These are phyloP conservation scores for Dioctria rufipes DNA, from an alignment of 2,888 invertebrate genomes.

Conservation along the genomic window DNA sequence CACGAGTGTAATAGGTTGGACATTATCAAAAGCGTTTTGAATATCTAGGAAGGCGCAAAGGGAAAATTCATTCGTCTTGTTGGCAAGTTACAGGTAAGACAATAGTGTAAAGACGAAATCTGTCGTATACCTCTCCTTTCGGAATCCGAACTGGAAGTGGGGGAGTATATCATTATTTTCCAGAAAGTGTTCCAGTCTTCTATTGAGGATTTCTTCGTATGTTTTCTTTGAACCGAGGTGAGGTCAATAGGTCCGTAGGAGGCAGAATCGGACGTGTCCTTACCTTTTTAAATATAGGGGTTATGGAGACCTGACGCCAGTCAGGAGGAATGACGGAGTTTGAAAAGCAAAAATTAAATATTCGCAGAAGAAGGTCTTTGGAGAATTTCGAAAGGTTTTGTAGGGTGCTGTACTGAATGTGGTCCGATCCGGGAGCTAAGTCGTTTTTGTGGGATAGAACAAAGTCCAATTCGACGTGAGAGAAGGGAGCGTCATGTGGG, in stretches of 20 bases:
- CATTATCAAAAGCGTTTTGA: too few relatives aligned
- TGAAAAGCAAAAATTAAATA: not conserved
- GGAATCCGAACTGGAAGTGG: not conserved
- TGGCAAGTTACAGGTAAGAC: too few relatives aligned
- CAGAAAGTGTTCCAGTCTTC: not conserved
- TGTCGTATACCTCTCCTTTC: too few relatives aligned
- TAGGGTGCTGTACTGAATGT: too few relatives aligned
- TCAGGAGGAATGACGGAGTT: not conserved
- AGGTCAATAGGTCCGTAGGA: not conserved
- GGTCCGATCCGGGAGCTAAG: too few relatives aligned
- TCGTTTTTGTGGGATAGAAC: too few relatives aligned
- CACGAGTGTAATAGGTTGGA: too few relatives aligned
- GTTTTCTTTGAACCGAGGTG: not conserved
- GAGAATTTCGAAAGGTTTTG: not conserved
- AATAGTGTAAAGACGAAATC: too few relatives aligned
- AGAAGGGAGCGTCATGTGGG: too few relatives aligned
- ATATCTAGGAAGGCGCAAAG: too few relatives aligned
- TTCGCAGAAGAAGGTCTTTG: not conserved
- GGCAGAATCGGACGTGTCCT: not conserved
- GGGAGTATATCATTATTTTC: not conserved
- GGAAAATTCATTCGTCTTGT: too few relatives aligned
- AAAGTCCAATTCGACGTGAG: too few relatives aligned
- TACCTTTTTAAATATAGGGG: not conserved
- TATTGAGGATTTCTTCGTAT: not conserved
- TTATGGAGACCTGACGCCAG: not conserved